Conservation (phyloP, 2,888 invertebrate species). For the Physocephala rufipes region DNA sequence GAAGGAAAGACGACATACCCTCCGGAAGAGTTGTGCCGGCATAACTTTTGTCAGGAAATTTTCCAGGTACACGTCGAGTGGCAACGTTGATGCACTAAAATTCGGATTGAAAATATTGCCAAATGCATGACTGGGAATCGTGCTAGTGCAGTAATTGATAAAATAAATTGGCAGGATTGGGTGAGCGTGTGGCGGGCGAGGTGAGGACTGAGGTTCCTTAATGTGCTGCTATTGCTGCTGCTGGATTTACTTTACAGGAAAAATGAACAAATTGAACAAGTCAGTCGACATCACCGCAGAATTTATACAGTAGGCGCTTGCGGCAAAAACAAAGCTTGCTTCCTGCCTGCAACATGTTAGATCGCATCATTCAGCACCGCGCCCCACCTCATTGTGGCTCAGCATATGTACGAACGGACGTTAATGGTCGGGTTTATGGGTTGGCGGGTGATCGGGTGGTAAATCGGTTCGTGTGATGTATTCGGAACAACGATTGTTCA, state of each 20-base stretch:
- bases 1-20: background rate
- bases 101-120: conserved; percentile 26
- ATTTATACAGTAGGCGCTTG: background rate
- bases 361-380: too few relatives aligned
- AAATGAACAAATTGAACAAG: conserved; percentile 39
- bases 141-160: conserved; percentile 39
- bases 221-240: background rate
- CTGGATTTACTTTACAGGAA: conserved; percentile 14
- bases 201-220: background rate
- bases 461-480: too few relatives aligned
- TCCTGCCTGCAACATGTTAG: background rate
- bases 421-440: too few relatives aligned
- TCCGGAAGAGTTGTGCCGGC: conserved; percentile 4
- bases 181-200: conserved; percentile 9
- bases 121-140: conserved; percentile 23
- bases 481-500: background rate
- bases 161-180: conserved; percentile 41
- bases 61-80: conserved; percentile 25
- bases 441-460: too few relatives aligned
- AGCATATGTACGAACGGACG: too few relatives aligned
- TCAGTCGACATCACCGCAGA: conserved; percentile 35
- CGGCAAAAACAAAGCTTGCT: background rate
- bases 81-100: conserved; percentile 2
- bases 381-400: too few relatives aligned
- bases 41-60: conserved; percentile 27